A percentile compares a stretch with the other conserved stretches of the same genome.
phyloP scores from a whole-genome alignment of 2,797 vertebrate genomes.

The Micrastur ruficollis region DNA sequence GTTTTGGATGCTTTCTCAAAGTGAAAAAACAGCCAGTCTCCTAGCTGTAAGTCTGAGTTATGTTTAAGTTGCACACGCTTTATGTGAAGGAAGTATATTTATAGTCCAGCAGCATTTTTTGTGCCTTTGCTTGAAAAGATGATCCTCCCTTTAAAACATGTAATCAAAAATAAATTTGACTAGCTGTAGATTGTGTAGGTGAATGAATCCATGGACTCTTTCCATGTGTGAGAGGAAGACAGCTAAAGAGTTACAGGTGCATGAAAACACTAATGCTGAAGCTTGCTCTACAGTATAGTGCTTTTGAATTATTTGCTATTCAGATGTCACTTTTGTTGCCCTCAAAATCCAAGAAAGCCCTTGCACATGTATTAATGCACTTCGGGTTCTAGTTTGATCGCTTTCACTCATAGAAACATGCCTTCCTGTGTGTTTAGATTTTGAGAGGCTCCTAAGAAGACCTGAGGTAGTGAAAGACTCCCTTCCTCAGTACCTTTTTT shows the following conservation, averaged over 20 bases:
- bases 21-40: neutral
- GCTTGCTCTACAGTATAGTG: neutral
- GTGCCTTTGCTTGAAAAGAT: neutral
- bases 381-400: neutral
- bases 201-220: neutral
- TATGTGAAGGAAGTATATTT: neutral
- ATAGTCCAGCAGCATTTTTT: neutral
- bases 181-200: neutral
- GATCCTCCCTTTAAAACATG: neutral
- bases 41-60: neutral
- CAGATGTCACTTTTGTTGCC: neutral
- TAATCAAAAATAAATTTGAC: neutral
- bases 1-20: neutral
- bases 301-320: neutral
- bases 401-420: neutral
- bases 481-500: neutral
- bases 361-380: neutral
- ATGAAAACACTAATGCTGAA: neutral
- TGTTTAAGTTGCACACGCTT: neutral
- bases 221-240: neutral
- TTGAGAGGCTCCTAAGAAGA: neutral
- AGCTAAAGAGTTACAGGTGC: neutral
- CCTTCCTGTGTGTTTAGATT: neutral
- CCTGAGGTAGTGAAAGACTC: neutral
- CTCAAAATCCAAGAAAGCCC: neutral